Evolutionary conservation across 2,113 vertebrate species (phyloP), one percentile per base, ranked within the genome.

Genomic region (Chascanopsetta lugubris): DNA sequence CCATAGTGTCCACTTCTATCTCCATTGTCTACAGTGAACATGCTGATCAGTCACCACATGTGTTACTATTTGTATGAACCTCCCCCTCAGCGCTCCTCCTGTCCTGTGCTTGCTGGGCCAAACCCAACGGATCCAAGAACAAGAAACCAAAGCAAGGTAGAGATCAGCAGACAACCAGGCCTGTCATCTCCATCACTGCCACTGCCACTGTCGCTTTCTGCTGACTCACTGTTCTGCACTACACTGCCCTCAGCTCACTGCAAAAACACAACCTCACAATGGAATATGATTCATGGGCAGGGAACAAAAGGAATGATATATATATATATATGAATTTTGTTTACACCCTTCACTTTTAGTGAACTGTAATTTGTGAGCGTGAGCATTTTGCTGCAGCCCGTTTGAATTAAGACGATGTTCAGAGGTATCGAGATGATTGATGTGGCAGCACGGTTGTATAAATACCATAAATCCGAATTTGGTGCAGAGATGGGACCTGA

Each of bases 141-240:
- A 98, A 94, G 88, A 97, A 95, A 55, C 83, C 93, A 70, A 98
- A 96, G 77, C 88, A 95, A 88, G 92, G 97, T 98, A 93, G 43
- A 55, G 56, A 51, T 56, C 59, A 54, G 15, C 54, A 47, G n/a
- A 21, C 21, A 1, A 43, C 17, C 53, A 69, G 47, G 38, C 22
- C 66, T 80, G 26, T 77, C 45, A 79, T 80, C 72, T 71, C 24
- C 4, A 1, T 32, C 43, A 47, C 27, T 40, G 46, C 20, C 43
- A 2, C 17, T 56, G 34, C 73, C 53, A 55, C 45, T 40, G 26
- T 51, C 40, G n/a, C n/a, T n/a, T n/a, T 54, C 42, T 29, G 17
- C 27, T 24, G 24, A 21, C 27, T 51, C 18, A 20, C 26, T 67
- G 50, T 25, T 21, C 25, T 38, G 49, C 18, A 20, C 26, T 67